phyloP scores from a whole-genome alignment of 2,888 invertebrate species.

The Exocentrus adspersus region DNA sequence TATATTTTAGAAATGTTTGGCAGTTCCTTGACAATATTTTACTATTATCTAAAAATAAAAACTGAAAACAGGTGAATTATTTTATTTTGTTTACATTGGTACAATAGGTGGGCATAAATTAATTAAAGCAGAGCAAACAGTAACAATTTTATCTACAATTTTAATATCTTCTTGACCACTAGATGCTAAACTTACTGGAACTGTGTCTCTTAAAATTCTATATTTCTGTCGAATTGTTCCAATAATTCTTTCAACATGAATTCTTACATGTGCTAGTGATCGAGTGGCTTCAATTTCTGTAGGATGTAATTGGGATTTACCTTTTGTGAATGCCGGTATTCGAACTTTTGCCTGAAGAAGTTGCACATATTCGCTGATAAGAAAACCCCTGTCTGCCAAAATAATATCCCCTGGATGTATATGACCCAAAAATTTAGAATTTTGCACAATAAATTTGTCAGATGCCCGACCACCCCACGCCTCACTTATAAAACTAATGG shows the following conservation, averaged over 20 bases:
- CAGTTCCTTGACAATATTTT: too few relatives aligned
- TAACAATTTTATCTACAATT: conserved; percentile 32
- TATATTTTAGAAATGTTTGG: too few relatives aligned
- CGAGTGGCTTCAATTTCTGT: conserved; percentile 39
- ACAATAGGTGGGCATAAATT: conserved; percentile 29
- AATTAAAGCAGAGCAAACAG: conserved; percentile 34
- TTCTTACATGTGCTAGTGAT: conserved; percentile 39
- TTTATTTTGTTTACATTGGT: conserved; percentile 14
- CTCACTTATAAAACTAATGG: conserved; percentile 34
- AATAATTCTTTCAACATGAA: conserved; percentile 39
- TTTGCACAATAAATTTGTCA: conserved; percentile 33
- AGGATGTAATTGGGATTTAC: conserved; percentile 36
- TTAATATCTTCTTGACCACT: background rate
- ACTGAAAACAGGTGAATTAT: background rate
- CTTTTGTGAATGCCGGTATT: conserved; percentile 41
- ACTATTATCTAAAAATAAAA: too few relatives aligned
- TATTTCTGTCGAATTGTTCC: conserved; percentile 30
- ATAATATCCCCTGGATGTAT: conserved; percentile 37
- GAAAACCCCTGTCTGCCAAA: conserved; percentile 38
- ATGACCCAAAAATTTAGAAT: conserved; percentile 26
- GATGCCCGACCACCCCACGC: conserved; percentile 37
- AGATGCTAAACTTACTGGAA: conserved; percentile 21
- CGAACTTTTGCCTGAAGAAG: conserved; percentile 29
- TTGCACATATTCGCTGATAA: conserved; percentile 34
- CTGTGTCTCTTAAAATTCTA: conserved; percentile 14